Conservation (phyloP, 2,797 vertebrate genomes). For the Bucorvus abyssinicus region DNA sequence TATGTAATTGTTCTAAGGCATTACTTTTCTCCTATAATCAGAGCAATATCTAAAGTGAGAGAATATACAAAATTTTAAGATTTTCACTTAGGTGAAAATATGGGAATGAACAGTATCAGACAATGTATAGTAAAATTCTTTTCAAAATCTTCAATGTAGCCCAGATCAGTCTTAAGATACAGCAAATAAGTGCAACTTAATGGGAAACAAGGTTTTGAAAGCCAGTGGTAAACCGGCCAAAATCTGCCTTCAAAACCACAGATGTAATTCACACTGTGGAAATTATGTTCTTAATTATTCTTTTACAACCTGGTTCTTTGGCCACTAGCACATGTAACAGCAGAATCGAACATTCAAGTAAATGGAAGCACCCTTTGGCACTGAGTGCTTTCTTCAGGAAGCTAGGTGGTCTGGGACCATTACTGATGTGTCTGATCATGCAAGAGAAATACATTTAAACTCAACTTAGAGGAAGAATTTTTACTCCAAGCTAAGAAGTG, state of each 20-base stretch:
- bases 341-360: neutral
- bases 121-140: neutral
- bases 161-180: neutral
- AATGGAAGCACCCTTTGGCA: constrained; percentile 1
- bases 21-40: neutral
- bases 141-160: neutral
- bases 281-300: neutral
- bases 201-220: neutral
- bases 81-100: neutral
- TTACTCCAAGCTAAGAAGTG: neutral
- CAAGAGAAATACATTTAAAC: neutral
- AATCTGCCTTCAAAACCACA: neutral
- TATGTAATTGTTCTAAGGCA: neutral
- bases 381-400: neutral
- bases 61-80: neutral
- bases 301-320: neutral
- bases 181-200: neutral
- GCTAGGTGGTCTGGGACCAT: neutral
- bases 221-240: neutral
- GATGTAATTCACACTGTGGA: neutral
- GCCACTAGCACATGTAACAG: neutral
- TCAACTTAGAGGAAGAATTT: neutral
- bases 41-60: neutral
- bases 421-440: neutral
- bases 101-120: neutral